Base-by-base conservation (phyloP, 2,113 vertebrate species). In the Lasiurus borealis region DNA sequence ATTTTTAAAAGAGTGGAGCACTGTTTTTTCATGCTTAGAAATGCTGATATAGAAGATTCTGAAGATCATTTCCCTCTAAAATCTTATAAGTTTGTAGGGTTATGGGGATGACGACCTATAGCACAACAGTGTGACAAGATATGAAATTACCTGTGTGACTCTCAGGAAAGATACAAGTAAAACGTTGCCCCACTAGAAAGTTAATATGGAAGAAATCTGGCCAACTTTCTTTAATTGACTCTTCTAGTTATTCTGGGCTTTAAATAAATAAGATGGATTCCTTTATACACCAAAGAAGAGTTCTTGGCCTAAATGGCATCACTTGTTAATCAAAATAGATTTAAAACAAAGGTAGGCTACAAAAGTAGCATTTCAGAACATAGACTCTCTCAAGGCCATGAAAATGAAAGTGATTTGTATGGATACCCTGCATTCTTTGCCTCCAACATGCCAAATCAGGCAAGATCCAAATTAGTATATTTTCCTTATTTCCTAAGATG, bases 1-100 rank as follows among this genome's bases (percentile, higher is more conserved):
- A 25, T 62, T 62, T 27, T 27, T 27, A 27, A 62, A 27, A 27
- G 57, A 31, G 62, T 29, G 59, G 25, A 29, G 59, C 25, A 64
- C 12, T 68, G 13, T 75, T 52, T 77, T 31, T 12, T n/a, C 29
- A n/a, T 25, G 34, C 54, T 57, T 94, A 52, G 21, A 75, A 89
- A 91, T 88, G 88, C 62, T 89, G 72, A 91, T 21, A 62, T 10
- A 78, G 91, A 92, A 50, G 46, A 77, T 86, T 89, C 29, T 86
- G 31, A 91, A 85, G 40, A 85, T 83, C 44, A 72, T 75, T 85
- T 72, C 48, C 21, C 16, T 59, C 66, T 95, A 59, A 95, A 86
- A 46, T 85, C 46, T 52, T 90, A 69, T 66, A 31, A 83, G 68
- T 69, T 50, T 92, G 54, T 29, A 78, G 29, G 48, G 66, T 92